Base-by-base conservation (phyloP, 35 echinoderm and acorn worm genomes). In the Lytechinus pictus region DNA sequence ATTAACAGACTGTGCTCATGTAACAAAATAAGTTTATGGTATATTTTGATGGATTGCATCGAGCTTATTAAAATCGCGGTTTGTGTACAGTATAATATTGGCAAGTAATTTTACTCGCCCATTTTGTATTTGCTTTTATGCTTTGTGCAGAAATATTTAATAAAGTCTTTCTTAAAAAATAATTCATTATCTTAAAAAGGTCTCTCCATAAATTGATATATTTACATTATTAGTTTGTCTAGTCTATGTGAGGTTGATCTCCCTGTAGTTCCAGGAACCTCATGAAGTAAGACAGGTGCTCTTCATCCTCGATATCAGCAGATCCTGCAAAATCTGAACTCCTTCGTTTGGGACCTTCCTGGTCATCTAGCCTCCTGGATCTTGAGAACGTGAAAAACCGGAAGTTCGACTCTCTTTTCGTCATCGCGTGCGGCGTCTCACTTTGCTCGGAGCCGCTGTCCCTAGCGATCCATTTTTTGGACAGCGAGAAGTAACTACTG, bases 391-490 rank as follows among this genome's bases (percentile, higher is more conserved):
- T 33, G 27, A 52, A 90, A 33, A 90, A 90, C 28, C 52, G 10
- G 29, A 90, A 54, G 29, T 52, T 54, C 88, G 88, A 90, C 88
- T 90, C 44, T 2, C 88, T 90, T 21, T 90, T 90, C 88, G 28
- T 90, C 88, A 90, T 44, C 88, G 28, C 9, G 4, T 21, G 10
- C 29, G 88, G 6, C 52, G 88, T 90, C 27, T 28, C 52, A 51
- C 11, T 54, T 27, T 44, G 29, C 88, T 44, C 28, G 11, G 88
- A 90, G 92, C 53, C 92, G 16, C 88, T 90, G 88, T 21, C 52
- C 9, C 16, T 54, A 93, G 21, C 11, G 10, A 33, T 16, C 54
- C 92, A 55, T 54, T 54, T 93, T 12, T 93, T 57, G 0, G 92
- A 53, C 53, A 93, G 54, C 52, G 92, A 55, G 92, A 55, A 13